Conservation (phyloP, 2,113 vertebrate species). For the Caretta caretta region DNA sequence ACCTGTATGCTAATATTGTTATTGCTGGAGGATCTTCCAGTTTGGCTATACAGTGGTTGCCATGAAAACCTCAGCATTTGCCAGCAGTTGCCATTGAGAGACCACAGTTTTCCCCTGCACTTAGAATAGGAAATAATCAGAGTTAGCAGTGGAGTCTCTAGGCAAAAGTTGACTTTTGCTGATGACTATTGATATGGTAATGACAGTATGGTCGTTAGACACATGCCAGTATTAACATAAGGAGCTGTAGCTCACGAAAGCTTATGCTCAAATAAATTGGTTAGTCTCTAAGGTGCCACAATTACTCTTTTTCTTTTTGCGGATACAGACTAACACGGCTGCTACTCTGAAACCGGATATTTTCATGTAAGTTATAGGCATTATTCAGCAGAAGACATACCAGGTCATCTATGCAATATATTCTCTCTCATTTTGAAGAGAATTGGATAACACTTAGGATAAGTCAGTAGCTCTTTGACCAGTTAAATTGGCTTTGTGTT, state of each 20-base stretch:
- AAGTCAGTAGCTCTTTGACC: background rate
- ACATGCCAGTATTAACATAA: slow-evolving; percentile 4
- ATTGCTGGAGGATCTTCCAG: background rate
- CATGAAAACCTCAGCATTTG: background rate
- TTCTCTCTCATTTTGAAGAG: background rate
- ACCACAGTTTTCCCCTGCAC: background rate
- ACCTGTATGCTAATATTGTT: background rate
- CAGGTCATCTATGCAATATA: slow-evolving; percentile 15
- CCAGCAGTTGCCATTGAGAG: background rate
- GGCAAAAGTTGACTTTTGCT: slow-evolving; percentile 28
- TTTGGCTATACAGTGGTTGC: background rate
- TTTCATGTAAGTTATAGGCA: slow-evolving; percentile 16
- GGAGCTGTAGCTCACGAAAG: background rate
- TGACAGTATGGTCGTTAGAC: background rate
- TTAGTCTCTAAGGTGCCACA: no score
- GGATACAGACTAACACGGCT: no score
- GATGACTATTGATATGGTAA: background rate
- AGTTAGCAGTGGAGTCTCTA: background rate
- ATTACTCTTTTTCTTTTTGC: no score
- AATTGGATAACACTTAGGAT: background rate
- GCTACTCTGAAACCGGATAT: background rate
- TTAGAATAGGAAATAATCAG: background rate
- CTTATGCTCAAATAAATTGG: no score
- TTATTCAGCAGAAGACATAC: background rate
- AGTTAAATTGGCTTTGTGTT: background rate